phyloP scores from a whole-genome alignment of 2,888 invertebrate genomes.

The Cyclophora punctaria region DNA sequence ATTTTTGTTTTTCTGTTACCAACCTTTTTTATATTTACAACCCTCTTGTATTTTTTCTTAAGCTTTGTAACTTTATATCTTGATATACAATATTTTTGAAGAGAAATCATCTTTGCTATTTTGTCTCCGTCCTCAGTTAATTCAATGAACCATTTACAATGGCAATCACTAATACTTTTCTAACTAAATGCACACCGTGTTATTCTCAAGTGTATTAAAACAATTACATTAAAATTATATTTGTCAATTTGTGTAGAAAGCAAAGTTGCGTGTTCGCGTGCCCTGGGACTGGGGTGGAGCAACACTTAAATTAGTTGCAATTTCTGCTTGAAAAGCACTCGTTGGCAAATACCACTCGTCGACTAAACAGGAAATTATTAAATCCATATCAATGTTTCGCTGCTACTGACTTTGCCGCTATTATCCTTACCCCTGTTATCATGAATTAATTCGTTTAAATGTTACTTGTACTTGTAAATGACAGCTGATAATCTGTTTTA shows the following conservation, averaged over 20 bases:
- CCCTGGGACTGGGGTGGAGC: constrained; percentile 55
- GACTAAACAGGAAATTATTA: constrained; percentile 57
- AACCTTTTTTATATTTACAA: constrained; percentile 48
- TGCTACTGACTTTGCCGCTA: constrained; percentile 13
- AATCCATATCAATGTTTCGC: constrained; percentile 48
- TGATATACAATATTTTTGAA: constrained; percentile 2
- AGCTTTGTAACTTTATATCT: constrained; percentile 5
- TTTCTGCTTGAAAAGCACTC: constrained; percentile 62
- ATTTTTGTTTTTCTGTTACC: constrained; percentile 57
- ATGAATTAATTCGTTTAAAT: background rate
- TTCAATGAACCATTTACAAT: background rate
- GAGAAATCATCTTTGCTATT: too few relatives aligned
- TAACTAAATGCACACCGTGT: too few relatives aligned
- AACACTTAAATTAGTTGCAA: constrained; percentile 72
- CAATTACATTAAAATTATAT: constrained; percentile 10
- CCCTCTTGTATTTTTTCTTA: constrained; percentile 42
- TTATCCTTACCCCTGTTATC: constrained; percentile 3
- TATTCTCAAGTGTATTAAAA: background rate
- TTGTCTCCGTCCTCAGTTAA: background rate
- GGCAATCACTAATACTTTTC: too few relatives aligned
- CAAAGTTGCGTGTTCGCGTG: constrained; percentile 67
- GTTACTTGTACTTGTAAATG: too few relatives aligned
- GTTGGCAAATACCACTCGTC: constrained; percentile 52
- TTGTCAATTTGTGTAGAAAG: constrained; percentile 22
- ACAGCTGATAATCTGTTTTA: too few relatives aligned